Conservation (phyloP, 1,140 invertebrate species). For the Pararge aegeria region DNA sequence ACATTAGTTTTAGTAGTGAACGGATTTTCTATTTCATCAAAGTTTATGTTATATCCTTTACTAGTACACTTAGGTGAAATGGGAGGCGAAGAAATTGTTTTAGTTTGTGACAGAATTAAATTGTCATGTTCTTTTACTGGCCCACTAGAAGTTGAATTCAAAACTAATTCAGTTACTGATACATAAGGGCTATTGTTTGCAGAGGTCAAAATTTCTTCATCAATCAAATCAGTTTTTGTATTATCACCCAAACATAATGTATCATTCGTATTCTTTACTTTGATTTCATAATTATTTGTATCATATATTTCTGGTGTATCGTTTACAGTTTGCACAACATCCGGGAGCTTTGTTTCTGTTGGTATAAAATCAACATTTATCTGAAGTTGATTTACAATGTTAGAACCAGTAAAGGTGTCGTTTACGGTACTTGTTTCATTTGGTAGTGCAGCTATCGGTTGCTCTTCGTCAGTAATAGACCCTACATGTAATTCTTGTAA, state of each 20-base stretch:
- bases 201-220: constrained; percentile 48
- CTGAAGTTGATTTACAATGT: not conserved
- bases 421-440: not conserved
- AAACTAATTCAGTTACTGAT: constrained; percentile 31
- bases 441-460: not conserved
- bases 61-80: constrained; percentile 43
- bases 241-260: constrained; percentile 5
- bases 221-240: constrained; percentile 1
- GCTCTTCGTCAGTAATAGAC: not conserved
- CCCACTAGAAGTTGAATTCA: constrained; percentile 19
- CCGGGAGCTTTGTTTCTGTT: not conserved
- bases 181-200: constrained; percentile 53
- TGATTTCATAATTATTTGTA: constrained; percentile 14
- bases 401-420: not conserved
- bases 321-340: not conserved
- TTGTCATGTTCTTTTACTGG: constrained; percentile 21
- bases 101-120: constrained; percentile 27
- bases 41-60: constrained; percentile 66
- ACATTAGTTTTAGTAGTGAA: constrained; percentile 67
- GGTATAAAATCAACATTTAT: not conserved
- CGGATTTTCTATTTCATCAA: constrained; percentile 65
- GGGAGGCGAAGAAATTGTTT: constrained; percentile 37
- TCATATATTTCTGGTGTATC: not conserved
- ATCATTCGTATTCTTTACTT: not conserved
- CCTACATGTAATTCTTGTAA: not conserved